Evolutionary conservation across 2,888 invertebrate genomes (phyloP).

Genomic region (Lithophane semibrunnea): DNA sequence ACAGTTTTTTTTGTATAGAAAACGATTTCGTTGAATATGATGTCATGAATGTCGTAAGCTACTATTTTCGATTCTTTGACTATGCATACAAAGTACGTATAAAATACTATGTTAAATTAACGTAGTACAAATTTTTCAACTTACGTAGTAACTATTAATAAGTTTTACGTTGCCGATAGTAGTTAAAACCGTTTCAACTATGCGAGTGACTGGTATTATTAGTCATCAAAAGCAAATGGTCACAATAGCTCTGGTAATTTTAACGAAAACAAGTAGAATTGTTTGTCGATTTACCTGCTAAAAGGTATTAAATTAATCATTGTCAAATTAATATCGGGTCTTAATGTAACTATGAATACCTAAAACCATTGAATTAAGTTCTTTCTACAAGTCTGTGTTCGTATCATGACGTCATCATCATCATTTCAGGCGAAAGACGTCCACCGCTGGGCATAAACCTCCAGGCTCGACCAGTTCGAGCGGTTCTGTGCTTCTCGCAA

Average conservation of each 20-base stretch:
- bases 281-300: constrained; percentile 2
- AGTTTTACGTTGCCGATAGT: constrained; percentile 41
- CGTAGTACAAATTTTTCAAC: constrained; percentile 3
- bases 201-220: constrained; percentile 22
- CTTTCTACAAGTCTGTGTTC: no score
- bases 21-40: constrained; percentile 35
- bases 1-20: neutral
- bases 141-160: constrained; percentile 53
- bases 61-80: constrained; percentile 44
- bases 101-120: constrained; percentile 21
- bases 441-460: neutral
- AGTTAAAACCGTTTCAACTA: constrained; percentile 42
- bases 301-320: neutral
- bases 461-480: no score
- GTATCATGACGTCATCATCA: neutral
- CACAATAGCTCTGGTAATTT: constrained; percentile 17
- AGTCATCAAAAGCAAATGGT: constrained; percentile 43
- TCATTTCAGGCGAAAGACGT: neutral
- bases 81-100: constrained; percentile 8
- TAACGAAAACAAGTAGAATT: constrained; percentile 1
- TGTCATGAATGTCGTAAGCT: constrained; percentile 53
- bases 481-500: no score
- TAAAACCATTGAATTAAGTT: neutral
- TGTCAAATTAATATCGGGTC: neutral
- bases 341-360: neutral